A percentile compares a stretch with the other conserved stretches of the same genome.
These are phyloP conservation scores for Sebastes itinus DNA, from an alignment of 2,797 vertebrate genomes.

Conservation along the genomic window DNA sequence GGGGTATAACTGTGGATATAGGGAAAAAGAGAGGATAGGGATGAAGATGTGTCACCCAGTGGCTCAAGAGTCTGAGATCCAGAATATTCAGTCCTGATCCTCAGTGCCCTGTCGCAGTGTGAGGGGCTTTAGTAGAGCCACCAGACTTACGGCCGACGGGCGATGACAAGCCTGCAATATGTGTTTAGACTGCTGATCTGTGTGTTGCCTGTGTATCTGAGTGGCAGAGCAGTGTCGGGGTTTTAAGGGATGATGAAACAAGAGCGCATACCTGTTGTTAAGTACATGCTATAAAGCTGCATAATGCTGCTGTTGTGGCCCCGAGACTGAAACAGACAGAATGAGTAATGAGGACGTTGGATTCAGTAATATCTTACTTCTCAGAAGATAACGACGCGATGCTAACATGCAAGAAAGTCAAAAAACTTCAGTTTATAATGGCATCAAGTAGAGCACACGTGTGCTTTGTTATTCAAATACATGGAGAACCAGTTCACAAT, in stretches of 20 bases:
- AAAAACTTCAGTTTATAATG: background rate
- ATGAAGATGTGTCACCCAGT: slow-evolving; percentile 64
- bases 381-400: background rate
- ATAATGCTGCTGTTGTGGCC: background rate
- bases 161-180: slow-evolving; percentile 42
- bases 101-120: slow-evolving; percentile 28
- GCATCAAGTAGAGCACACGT: background rate
- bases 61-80: slow-evolving; percentile 62
- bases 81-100: slow-evolving; percentile 63
- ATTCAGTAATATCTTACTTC: background rate
- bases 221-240: background rate
- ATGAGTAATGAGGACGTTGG: background rate
- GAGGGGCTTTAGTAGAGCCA: slow-evolving; percentile 51
- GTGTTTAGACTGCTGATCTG: slow-evolving; percentile 43
- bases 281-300: background rate
- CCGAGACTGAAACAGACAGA: background rate
- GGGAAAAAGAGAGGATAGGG: slow-evolving; percentile 27
- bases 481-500: background rate
- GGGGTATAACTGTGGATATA: slow-evolving; percentile 79
- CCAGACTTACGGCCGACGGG: slow-evolving; percentile 35
- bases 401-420: background rate
- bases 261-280: background rate
- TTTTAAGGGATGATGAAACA: slow-evolving; percentile 22
- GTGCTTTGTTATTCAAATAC: background rate
- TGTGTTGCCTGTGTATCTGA: slow-evolving; percentile 18